Evolutionary conservation across 2,113 vertebrate genomes (phyloP), one percentile per base, ranked within the genome.

Genomic region (Trinectes maculatus): DNA sequence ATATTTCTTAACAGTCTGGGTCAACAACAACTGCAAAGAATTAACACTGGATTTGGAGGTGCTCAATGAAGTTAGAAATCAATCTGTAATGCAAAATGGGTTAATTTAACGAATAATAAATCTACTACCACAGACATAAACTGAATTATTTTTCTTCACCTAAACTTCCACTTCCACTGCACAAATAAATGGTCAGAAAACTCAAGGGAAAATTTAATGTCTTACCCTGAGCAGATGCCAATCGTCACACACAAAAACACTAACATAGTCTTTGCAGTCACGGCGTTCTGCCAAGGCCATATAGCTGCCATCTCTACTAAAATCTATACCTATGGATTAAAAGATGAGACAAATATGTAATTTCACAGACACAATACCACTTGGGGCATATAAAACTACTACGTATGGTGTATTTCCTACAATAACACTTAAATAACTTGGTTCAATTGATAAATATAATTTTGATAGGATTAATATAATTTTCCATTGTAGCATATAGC

Each of bases 171-270:
- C 15, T 40, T 34, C 37, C 7, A 2, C 19, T 42, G 24, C 44
- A 18, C 13, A 54, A 29, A 37, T 47, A 53, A 21, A 52, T 16
- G 18, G 1, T 19, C 0, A 46, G 29, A n/a, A 56, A 74, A 71
- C 4, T 8, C 3, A 51, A 33, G 9, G 3, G 3, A 33, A 63
- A 71, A 24, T 15, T 3, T 8, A 10, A 33, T 29, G 5, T 33
- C 94, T 92, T 63, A 99, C 97, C 89, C 96, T 91, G 28, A 99
- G 91, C n/a, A 99, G 94, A 91, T 98, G 96, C 97, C 97, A 98
- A 90, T 96, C 94, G 0, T 91, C 95, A 82, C 98, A 99, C 4
- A 98, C 97, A 0, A 99, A 98, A 85, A 99, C 81, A 87, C 97
- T 98, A 52, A 99, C 77, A 25, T 92, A 95, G 79, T 99, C 98